Percentiles rank a stretch among this genome's conserved stretches.
Evolutionary conservation across 2,113 vertebrate genomes (phyloP).

Genomic region (Oenanthe oenanthe): DNA sequence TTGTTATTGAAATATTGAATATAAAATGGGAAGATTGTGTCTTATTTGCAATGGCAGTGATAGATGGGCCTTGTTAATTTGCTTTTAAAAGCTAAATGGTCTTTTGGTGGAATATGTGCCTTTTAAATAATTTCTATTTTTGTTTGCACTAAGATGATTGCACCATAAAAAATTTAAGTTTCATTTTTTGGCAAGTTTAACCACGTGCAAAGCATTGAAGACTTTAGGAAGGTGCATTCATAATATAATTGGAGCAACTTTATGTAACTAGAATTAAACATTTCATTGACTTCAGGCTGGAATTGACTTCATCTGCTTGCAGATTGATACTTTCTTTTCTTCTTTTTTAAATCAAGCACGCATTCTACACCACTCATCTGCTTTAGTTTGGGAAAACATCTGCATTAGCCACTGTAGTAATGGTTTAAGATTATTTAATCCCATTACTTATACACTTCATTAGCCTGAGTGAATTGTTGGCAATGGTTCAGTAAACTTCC

Average conservation of each 20-base stretch:
- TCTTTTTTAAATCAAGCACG: slow-evolving; percentile 66
- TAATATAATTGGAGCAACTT: background rate
- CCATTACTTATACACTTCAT: slow-evolving; percentile 82
- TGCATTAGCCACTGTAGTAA: slow-evolving; percentile 74
- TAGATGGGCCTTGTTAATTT: background rate
- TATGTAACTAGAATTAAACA: slow-evolving; percentile 55
- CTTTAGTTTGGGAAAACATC: slow-evolving; percentile 74
- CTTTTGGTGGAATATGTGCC: background rate
- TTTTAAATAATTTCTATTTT: slow-evolving; percentile 21
- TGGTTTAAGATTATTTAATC: slow-evolving; percentile 80
- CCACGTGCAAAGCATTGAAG: background rate
- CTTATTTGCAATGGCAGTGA: background rate
- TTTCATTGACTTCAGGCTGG: slow-evolving; percentile 55
- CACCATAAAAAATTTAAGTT: background rate
- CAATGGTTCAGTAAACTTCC: slow-evolving; percentile 77
- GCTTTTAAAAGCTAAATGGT: background rate
- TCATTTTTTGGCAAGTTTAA: background rate
- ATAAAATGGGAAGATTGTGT: background rate
- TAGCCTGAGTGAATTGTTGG: slow-evolving; percentile 83
- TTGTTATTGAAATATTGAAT: background rate
- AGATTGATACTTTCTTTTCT: slow-evolving; percentile 64
- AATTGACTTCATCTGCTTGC: slow-evolving; percentile 58
- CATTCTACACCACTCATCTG: slow-evolving; percentile 61
- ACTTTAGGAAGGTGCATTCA: background rate
- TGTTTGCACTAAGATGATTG: slow-evolving; percentile 22